Base-by-base conservation (phyloP, 1,140 invertebrate species). In the Drosophila pachea region DNA sequence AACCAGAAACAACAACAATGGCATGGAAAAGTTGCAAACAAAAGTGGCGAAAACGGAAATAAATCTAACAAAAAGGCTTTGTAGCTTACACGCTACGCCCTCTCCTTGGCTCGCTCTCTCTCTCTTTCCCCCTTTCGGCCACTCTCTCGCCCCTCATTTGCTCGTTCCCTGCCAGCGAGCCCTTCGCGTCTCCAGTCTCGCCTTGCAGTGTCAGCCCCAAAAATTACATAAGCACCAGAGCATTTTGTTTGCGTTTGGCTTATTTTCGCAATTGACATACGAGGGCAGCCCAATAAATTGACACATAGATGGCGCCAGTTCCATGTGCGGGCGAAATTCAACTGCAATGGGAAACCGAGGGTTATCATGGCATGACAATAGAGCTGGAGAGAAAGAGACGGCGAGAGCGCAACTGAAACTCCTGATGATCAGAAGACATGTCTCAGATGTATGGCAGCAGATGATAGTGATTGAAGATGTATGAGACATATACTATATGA, bases 21-120 rank as follows among this genome's bases (percentile, higher is more conserved):
- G 36, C 32, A 45, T 31, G 67, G 45, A 56, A 75, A 83, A 78
- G 75, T 83, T 75, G 65, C 75, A 78, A 73, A 63, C 68, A 73
- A 83, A 83, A 78, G 73, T 78, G 79, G 43, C 68, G 60, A 73
- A 84, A 84, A 54, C 60, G 76, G 66, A 83, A 83, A 83, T 83
- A 84, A 83, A 83, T 83, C 79, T 84, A 84, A 83, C 79, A 84
- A 83, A 83, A 83, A 68, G 75, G 79, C 65, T 78, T 84, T 70
- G 71, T 50, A 82, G 61, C 67, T 70, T 74, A 66, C 38, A 50
- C 33, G 36, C 4, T 50, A 29, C 45, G 11, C 45, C 11, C 45
- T 14, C 11, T 14, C 7, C 11, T 11, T 16, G 56, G 40, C 35
- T 7, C 55, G 4, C n/a, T 9, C 22, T 42, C 38, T 9, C 9